These are phyloP conservation scores for Sebastes umbrosus DNA, from an alignment of 2,797 vertebrate species.

Conservation along the genomic window DNA sequence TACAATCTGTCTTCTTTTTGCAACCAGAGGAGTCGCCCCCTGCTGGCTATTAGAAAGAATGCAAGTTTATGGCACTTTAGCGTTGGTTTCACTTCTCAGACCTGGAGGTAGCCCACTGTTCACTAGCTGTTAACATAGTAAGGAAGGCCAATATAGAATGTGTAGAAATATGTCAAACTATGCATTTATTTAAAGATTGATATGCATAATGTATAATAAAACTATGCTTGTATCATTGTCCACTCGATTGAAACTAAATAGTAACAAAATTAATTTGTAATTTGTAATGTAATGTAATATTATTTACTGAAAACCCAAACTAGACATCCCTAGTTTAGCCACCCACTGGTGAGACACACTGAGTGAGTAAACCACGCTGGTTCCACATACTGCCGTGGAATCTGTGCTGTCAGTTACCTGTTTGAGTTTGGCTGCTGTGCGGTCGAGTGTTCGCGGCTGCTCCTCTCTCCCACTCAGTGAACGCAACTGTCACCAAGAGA, in stretches of 20 bases:
- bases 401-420: background rate
- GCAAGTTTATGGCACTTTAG: no score
- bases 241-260: background rate
- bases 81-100: accelerated
- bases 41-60: no score
- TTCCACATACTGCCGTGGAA: background rate
- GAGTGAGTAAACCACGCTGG: background rate
- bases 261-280: background rate
- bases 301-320: background rate
- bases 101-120: no score
- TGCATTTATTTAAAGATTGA: background rate
- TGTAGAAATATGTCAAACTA: background rate
- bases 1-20: no score
- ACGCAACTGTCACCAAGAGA: constrained; percentile 14
- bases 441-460: background rate
- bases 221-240: background rate
- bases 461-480: constrained; percentile 24
- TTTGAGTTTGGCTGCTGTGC: constrained; percentile 10
- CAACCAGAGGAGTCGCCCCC: no score
- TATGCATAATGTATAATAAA: background rate
- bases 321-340: background rate
- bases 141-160: background rate
- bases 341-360: background rate
- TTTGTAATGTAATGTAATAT: background rate
- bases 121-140: background rate